Evolutionary conservation across 1,140 invertebrate genomes (phyloP).

Genomic region (Laupala kohalensis): DNA sequence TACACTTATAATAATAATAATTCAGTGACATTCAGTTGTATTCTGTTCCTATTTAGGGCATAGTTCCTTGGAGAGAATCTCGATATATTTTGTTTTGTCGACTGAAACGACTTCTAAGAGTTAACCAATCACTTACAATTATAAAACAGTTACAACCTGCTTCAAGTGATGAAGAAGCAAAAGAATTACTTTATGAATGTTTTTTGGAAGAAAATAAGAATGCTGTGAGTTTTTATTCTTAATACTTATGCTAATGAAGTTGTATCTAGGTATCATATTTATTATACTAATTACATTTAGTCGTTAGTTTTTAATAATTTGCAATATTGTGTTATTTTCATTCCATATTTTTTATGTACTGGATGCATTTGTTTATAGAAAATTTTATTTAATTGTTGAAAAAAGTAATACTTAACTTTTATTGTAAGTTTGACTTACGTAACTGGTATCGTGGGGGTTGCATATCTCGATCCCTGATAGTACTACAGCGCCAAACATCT

Average conservation of each 20-base stretch:
- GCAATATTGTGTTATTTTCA: too few species aligned
- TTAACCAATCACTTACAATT: conserved; percentile 60
- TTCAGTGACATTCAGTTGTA: not conserved
- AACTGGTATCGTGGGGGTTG: too few species aligned
- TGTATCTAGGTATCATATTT: too few species aligned
- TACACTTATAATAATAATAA: not conserved
- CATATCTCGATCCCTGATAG: too few species aligned
- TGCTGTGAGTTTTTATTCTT: not conserved
- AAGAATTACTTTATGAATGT: conserved; percentile 81
- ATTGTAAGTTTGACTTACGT: too few species aligned
- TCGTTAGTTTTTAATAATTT: not conserved
- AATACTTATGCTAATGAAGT: too few species aligned
- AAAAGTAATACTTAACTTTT: too few species aligned
- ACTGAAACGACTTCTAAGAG: conserved; percentile 59
- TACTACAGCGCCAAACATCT: too few species aligned
- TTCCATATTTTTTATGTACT: too few species aligned
- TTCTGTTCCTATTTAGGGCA: conserved; percentile 42
- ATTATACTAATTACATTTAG: too few species aligned
- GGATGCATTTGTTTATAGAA: too few species aligned
- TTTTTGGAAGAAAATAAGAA: conserved; percentile 64
- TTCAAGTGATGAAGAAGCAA: conserved; percentile 44
- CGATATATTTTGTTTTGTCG: conserved; percentile 77
- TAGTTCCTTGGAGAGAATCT: conserved; percentile 76
- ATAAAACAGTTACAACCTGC: conserved; percentile 52
- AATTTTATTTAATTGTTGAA: too few species aligned